Conservation (phyloP, 2,888 invertebrate genomes). For the Cataglyphis rosenhaueri region DNA sequence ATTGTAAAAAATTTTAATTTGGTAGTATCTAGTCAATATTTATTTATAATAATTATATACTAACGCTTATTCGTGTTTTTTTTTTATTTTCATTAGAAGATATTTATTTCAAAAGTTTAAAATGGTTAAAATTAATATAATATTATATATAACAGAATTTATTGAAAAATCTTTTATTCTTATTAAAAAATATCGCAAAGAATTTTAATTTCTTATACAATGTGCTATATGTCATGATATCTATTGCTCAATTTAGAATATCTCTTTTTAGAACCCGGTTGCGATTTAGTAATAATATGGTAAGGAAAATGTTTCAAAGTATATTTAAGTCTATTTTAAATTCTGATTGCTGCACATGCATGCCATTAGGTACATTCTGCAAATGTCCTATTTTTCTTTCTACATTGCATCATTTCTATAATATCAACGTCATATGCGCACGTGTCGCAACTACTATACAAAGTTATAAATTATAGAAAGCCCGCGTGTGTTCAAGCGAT, state of each 20-base stretch:
- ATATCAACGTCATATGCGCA: constrained; percentile 45
- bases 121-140: not conserved
- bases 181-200: not conserved
- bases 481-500: constrained; percentile 19
- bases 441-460: constrained; percentile 13
- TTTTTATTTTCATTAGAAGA: not conserved
- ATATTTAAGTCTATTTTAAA: constrained; percentile 20
- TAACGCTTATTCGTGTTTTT: not conserved
- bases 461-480: constrained; percentile 44
- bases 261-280: not conserved
- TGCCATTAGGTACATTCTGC: not conserved
- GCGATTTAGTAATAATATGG: constrained; percentile 16
- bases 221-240: not conserved
- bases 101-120: not conserved
- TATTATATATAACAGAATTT: not conserved
- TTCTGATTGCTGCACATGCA: not conserved
- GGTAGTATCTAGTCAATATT: not conserved
- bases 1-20: constrained; percentile 6
- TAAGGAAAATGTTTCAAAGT: not conserved
- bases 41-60: not conserved
- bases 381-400: constrained; percentile 14
- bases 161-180: not conserved
- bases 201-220: not conserved
- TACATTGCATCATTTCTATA: constrained; percentile 32
- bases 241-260: not conserved